These are phyloP conservation scores for Cynocephalus volans DNA, from an alignment of 2,113 vertebrate species.

Conservation along the genomic window DNA sequence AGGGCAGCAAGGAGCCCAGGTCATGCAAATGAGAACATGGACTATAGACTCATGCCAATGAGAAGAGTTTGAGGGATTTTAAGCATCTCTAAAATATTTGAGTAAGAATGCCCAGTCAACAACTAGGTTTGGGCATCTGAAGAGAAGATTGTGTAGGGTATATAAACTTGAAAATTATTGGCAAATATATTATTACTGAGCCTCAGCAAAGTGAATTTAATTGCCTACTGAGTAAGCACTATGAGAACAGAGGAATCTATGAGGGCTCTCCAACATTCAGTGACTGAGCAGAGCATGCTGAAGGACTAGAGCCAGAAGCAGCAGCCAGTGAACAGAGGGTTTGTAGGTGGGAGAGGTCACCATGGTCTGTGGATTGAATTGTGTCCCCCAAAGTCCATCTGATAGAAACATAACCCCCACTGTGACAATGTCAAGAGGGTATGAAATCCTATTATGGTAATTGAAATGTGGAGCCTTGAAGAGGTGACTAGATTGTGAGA, in stretches of 20 bases:
- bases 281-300: neutral
- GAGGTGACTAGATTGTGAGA: too few relatives aligned
- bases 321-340: neutral
- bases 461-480: too few relatives aligned
- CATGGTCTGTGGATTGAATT: too few relatives aligned
- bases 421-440: too few relatives aligned
- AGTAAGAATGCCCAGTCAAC: neutral
- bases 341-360: too few relatives aligned
- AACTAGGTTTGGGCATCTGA: neutral
- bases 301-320: neutral
- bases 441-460: too few relatives aligned
- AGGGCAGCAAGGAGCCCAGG: neutral
- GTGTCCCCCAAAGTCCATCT: too few relatives aligned
- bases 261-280: neutral
- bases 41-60: accelerated
- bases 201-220: neutral
- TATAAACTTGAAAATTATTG: neutral
- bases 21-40: neutral
- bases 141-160: neutral
- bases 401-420: too few relatives aligned
- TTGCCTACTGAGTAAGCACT: neutral
- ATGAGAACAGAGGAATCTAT: neutral
- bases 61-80: neutral
- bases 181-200: neutral
- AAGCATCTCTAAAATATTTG: neutral